Conservation (phyloP, 2,797 vertebrate species). For the Manis pentadactyla region DNA sequence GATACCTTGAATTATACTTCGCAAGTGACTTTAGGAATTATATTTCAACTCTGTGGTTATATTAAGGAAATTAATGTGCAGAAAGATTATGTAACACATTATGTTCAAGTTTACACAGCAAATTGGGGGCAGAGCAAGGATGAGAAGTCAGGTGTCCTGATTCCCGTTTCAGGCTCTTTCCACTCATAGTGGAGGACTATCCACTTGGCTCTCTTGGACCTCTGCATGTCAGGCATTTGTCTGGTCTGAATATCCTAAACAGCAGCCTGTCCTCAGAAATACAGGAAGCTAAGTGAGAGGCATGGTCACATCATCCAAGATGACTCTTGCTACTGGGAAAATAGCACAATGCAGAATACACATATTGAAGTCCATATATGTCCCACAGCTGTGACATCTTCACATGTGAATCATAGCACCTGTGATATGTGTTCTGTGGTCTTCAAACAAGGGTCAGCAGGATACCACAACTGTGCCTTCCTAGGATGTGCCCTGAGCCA, state of each 20-base stretch:
- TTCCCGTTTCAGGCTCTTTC: not conserved
- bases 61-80: not conserved
- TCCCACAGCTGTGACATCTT: not conserved
- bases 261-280: not conserved
- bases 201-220: not conserved
- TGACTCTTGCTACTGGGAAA: not conserved
- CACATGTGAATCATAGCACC: not conserved
- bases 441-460: not conserved
- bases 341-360: not conserved
- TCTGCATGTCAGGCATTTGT: not conserved
- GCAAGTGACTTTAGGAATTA: not conserved
- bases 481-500: not conserved
- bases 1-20: not conserved
- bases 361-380: not conserved
- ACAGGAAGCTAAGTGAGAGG: not conserved
- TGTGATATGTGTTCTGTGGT: not conserved
- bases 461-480: not conserved
- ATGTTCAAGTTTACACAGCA: not conserved
- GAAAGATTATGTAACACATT: not conserved
- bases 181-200: not conserved
- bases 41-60: not conserved
- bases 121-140: not conserved
- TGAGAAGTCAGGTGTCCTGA: not conserved
- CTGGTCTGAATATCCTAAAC: not conserved
- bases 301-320: not conserved